A percentile compares a stretch with the other conserved stretches of the same genome.
phyloP scores from a whole-genome alignment of 2,888 invertebrate genomes.

The Drosophila flavopinicola region DNA sequence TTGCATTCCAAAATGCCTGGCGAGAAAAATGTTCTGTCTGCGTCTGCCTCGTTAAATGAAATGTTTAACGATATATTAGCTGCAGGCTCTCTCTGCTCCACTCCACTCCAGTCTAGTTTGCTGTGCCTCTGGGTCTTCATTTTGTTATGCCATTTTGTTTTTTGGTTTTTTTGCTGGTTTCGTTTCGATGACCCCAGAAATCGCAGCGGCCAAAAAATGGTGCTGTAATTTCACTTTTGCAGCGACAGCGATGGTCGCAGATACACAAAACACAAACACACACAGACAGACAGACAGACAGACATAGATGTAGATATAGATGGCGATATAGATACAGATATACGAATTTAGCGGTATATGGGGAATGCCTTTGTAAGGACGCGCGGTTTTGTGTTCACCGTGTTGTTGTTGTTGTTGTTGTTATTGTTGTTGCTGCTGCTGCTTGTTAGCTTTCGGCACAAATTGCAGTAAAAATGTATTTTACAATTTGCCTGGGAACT shows the following conservation, averaged over 20 bases:
- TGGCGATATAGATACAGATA: conserved; percentile 26
- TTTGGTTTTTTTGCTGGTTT: conserved; percentile 2
- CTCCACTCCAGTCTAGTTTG: conserved; percentile 1
- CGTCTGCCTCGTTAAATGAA: conserved; percentile 76
- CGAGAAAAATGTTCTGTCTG: conserved; percentile 35
- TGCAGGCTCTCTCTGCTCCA: conserved; percentile 39
- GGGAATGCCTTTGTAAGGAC: conserved; percentile 10
- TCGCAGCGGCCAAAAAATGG: conserved; percentile 56
- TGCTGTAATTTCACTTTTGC: conserved; percentile 80
- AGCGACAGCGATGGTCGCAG: conserved; percentile 39
- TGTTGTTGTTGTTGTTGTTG: conserved; percentile 18
- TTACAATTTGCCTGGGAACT: conserved; percentile 67
- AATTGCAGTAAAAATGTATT: conserved; percentile 79
- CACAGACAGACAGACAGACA: conserved; percentile 30
- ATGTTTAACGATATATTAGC: conserved; percentile 81
- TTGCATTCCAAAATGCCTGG: conserved; percentile 52
- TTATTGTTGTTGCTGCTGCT: conserved; percentile 28
- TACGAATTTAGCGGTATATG: conserved; percentile 13
- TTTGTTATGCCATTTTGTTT: conserved; percentile 32
- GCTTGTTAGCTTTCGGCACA: conserved; percentile 75
- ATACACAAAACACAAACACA: too few species aligned
- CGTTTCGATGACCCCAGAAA: conserved; percentile 39
- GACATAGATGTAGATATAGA: conserved; percentile 17
- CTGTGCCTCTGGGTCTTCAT: conserved; percentile 1
- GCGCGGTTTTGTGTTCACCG: conserved; percentile 20